Conservation (phyloP, 2,797 vertebrate species). For the Podarcis siculus region DNA sequence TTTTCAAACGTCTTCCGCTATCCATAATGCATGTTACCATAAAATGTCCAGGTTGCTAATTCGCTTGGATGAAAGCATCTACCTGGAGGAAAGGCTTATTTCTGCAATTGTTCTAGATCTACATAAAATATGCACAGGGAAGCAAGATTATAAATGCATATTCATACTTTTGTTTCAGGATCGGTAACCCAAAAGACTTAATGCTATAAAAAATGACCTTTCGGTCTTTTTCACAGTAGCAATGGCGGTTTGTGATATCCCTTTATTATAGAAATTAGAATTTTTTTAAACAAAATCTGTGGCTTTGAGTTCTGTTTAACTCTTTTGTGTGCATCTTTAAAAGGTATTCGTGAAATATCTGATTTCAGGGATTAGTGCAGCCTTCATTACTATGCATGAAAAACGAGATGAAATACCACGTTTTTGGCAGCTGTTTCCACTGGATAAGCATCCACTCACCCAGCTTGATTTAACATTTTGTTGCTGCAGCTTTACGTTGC, state of each 20-base stretch:
- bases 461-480: constrained; percentile 28
- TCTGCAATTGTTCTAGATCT: constrained; percentile 23
- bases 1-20: constrained; percentile 50
- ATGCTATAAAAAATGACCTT: not conserved
- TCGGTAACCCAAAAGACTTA: not conserved
- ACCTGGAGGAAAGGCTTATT: constrained; percentile 13
- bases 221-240: constrained; percentile 7
- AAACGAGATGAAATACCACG: constrained; percentile 14
- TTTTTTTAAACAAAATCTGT: not conserved
- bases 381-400: constrained; percentile 39
- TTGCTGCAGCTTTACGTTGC: not conserved
- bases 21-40: constrained; percentile 41
- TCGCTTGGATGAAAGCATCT: constrained; percentile 38
- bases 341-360: constrained; percentile 11
- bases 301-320: constrained; percentile 21
- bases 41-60: constrained; percentile 36
- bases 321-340: constrained; percentile 5
- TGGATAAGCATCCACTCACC: constrained; percentile 17
- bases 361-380: constrained; percentile 8
- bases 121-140: not conserved
- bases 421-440: constrained; percentile 41
- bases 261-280: constrained; percentile 18
- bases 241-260: constrained; percentile 28
- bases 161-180: not conserved
- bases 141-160: not conserved